Evolutionary conservation across 2,888 invertebrate genomes (phyloP), one percentile per base, ranked within the genome.

Genomic region (Macroteleia sp.): DNA sequence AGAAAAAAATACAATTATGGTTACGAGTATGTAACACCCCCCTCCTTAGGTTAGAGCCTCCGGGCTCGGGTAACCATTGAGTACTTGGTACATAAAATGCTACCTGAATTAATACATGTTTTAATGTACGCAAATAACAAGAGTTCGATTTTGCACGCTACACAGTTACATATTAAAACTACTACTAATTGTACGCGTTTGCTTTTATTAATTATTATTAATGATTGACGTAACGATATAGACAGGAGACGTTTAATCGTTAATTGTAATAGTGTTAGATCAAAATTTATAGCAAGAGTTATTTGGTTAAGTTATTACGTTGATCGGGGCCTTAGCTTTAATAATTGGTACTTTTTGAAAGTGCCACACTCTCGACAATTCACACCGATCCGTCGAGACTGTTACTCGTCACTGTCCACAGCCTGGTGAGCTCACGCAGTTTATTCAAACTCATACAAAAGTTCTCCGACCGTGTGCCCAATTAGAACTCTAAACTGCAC

Each of bases 351-450:
- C 69, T 67, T 69, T 62, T 76, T 59, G 14, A 57, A 75, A 62
- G 69, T 56, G 57, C 57, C 69, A 48, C 46, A 56, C 39, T 73
- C 59, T 52, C 52, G 74, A 66, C 52, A 59, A 44, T 66, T 66
- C 66, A 66, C 52, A 59, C 54, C 59, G 74, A 74, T 66, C 59
- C 56, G 42, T 71, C 61, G 70, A 71, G 70, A 61, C 54, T 54
- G 17, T 61, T n/a, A n/a, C n/a, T 71, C 66, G 54, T 71, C 73
- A 61, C 61, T 67, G 71, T 79, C 71, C 79, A 79, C 79, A 79
- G 79, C 79, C 79, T 79, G 71, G 79, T 79, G 79, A 79, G 79
- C 79, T 79, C 73, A 59, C 71, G 54, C 79, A 28, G 50, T 73
- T 76, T 57, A 46, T 71, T 71, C 42, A 74, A 69, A 64, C 73